Conservation (phyloP, 2,113 vertebrate species). For the Pithys albifrons region DNA sequence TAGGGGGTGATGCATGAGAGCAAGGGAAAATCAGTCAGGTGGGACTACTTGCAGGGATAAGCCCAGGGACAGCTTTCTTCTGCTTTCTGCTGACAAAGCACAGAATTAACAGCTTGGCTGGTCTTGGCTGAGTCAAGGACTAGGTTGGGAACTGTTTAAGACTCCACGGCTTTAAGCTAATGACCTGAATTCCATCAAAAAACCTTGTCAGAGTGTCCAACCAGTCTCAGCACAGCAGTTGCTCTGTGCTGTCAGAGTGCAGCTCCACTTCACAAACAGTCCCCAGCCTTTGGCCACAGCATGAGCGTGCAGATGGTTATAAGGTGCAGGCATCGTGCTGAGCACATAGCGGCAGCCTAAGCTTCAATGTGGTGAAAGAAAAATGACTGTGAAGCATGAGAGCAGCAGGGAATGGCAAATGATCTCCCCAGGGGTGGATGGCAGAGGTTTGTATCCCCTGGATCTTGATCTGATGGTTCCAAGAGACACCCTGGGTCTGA, state of each 20-base stretch:
- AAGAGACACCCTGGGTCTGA: background rate
- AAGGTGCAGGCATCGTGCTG: background rate
- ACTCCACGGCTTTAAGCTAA: background rate
- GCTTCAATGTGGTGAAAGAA: background rate
- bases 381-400: background rate
- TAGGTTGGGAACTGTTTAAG: background rate
- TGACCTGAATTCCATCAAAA: background rate
- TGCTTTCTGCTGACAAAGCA: background rate
- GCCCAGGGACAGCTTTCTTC: background rate
- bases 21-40: background rate
- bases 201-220: background rate
- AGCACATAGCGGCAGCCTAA: background rate
- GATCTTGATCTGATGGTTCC: rapidly evolving
- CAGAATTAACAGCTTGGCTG: background rate
- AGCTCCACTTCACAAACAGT: background rate
- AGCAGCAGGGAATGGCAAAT: background rate
- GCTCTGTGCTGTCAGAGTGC: background rate
- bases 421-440: background rate
- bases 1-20: background rate
- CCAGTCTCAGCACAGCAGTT: rapidly evolving
- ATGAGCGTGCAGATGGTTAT: rapidly evolving
- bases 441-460: background rate
- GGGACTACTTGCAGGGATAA: background rate
- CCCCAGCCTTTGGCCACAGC: rapidly evolving
- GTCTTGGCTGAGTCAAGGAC: background rate